These are phyloP conservation scores for Uropsilus gracilis DNA, from an alignment of 2,113 vertebrate species.

Conservation along the genomic window DNA sequence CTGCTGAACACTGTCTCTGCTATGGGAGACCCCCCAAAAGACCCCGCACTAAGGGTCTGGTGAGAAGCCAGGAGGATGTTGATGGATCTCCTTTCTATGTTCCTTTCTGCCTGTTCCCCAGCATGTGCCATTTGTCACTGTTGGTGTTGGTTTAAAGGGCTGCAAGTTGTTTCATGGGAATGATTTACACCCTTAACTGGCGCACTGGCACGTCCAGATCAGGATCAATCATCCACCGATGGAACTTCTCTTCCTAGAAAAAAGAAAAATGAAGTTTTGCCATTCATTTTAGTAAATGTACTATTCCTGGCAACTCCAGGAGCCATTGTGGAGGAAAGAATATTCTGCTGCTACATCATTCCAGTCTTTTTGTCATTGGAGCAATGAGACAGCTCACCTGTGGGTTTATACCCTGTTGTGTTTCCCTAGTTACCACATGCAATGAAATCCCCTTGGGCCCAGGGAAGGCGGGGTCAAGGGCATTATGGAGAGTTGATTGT, in stretches of 20 bases:
- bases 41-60: neutral
- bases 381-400: neutral
- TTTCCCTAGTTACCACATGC: neutral
- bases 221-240: slow-evolving; percentile 77
- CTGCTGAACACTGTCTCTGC: neutral
- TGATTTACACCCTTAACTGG: slow-evolving; percentile 73
- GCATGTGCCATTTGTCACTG: slow-evolving; percentile 38
- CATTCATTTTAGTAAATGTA: slow-evolving; percentile 73
- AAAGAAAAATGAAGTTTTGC: slow-evolving; percentile 79
- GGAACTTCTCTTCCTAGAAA: slow-evolving; percentile 78
- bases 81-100: slow-evolving; percentile 4
- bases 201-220: slow-evolving; percentile 58
- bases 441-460: neutral
- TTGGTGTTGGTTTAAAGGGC: slow-evolving; percentile 69
- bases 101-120: slow-evolving; percentile 31
- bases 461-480: neutral
- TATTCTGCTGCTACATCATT: slow-evolving; percentile 61
- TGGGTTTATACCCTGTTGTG: slow-evolving; percentile 12
- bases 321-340: slow-evolving; percentile 56
- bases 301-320: slow-evolving; percentile 71
- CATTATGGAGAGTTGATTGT: neutral
- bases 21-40: neutral
- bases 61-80: neutral
- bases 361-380: neutral
- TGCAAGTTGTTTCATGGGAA: neutral